Percentiles rank a stretch among this genome's conserved stretches.
Evolutionary conservation across 1,140 invertebrate genomes (phyloP).

Genomic region (Drosophila mojavensis): DNA sequence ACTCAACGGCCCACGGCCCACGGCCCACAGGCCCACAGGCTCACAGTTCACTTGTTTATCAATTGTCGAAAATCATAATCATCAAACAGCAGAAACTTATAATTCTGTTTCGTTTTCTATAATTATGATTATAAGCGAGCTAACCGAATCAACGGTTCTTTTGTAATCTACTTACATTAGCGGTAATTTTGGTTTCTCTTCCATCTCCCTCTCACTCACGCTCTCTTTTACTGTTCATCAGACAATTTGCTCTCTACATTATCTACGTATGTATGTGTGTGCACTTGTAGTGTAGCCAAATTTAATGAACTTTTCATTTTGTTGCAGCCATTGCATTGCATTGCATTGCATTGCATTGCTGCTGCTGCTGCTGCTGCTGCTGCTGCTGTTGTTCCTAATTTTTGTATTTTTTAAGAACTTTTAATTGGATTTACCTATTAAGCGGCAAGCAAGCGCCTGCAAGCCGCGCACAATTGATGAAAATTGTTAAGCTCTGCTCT

Average conservation of each 20-base stretch:
- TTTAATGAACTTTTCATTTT: constrained; percentile 49
- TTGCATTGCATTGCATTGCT: too few relatives aligned
- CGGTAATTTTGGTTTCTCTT: constrained; percentile 32
- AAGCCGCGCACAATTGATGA: constrained; percentile 58
- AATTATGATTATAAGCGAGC: constrained; percentile 31
- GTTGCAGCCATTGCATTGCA: constrained; percentile 4
- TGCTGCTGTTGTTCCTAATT: constrained; percentile 13
- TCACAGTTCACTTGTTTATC: constrained; percentile 21
- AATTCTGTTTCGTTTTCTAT: constrained; percentile 22
- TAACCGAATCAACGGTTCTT: constrained; percentile 51
- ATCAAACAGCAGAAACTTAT: constrained; percentile 16
- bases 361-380: constrained; percentile 3
- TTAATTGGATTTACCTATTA: constrained; percentile 63
- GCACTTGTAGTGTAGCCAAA: constrained; percentile 33
- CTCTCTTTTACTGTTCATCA: constrained; percentile 23
- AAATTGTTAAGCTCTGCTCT: constrained; percentile 61
- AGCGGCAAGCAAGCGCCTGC: constrained; percentile 38
- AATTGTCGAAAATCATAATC: constrained; percentile 11
- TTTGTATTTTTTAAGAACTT: constrained; percentile 46
- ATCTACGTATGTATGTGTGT: too few relatives aligned
- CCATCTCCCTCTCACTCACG: neutral
- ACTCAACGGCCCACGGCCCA: neutral
- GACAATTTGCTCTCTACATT: constrained; percentile 16
- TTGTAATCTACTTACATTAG: constrained; percentile 62
- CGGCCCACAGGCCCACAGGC: neutral